Evolutionary conservation across 2,797 vertebrate genomes (phyloP).

Genomic region (Sarcophilus harrisii): DNA sequence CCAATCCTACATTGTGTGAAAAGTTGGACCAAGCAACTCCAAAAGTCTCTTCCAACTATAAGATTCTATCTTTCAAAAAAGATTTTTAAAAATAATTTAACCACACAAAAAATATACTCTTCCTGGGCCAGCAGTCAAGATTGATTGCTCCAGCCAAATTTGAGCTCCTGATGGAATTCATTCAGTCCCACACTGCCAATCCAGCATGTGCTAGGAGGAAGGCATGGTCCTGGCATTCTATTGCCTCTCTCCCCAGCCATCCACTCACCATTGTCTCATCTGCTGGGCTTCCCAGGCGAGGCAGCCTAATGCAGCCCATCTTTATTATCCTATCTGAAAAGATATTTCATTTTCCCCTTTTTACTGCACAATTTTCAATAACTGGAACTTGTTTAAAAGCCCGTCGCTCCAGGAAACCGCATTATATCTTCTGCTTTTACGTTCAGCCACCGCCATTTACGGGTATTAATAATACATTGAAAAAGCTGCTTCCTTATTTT

Average conservation of each 20-base stretch:
- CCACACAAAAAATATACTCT: background rate
- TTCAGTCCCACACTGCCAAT: background rate
- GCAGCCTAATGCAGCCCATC: constrained; percentile 64
- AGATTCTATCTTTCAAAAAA: background rate
- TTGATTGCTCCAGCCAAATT: constrained; percentile 3
- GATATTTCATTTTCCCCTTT: constrained; percentile 78
- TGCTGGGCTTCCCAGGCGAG: constrained; percentile 29
- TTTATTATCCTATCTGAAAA: constrained; percentile 78
- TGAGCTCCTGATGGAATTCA: background rate
- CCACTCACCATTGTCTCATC: background rate
- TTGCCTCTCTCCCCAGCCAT: background rate
- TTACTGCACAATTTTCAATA: constrained; percentile 80
- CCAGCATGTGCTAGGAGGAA: background rate
- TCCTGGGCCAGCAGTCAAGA: background rate
- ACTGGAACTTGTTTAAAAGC: constrained; percentile 81
- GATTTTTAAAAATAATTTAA: background rate
- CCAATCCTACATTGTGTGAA: background rate
- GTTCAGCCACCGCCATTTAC: constrained; percentile 77
- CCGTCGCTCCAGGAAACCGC: constrained; percentile 71
- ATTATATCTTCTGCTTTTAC: constrained; percentile 73
- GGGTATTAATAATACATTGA: constrained; percentile 84
- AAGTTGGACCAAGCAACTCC: background rate
- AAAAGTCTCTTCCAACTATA: background rate
- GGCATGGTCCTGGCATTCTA: background rate
- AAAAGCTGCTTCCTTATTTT: constrained; percentile 78